phyloP scores from a whole-genome alignment of 2,888 invertebrate genomes.

The Morpho achilles region DNA sequence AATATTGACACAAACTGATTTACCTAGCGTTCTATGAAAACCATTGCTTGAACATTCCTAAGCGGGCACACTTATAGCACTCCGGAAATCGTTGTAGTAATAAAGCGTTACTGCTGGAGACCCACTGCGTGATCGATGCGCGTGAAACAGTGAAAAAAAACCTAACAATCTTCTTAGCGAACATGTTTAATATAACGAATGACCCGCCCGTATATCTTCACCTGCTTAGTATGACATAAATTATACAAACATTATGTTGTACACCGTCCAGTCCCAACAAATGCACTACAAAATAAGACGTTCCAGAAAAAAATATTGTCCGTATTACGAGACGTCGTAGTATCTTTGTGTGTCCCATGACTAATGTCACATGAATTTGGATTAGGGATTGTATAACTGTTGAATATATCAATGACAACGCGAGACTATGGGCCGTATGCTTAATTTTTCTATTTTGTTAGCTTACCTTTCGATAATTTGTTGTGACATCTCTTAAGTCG shows the following conservation, averaged over 20 bases:
- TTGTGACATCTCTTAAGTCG: background rate
- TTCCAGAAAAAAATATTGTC: slow-evolving; percentile 69
- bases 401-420: slow-evolving; percentile 24
- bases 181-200: slow-evolving; percentile 78
- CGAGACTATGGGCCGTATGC: background rate
- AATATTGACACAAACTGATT: no score
- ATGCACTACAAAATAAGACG: slow-evolving; percentile 74
- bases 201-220: slow-evolving; percentile 77
- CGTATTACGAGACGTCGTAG: slow-evolving; percentile 48
- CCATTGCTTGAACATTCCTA: background rate
- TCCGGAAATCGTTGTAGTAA: slow-evolving; percentile 74
- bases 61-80: slow-evolving; percentile 23
- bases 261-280: slow-evolving; percentile 76
- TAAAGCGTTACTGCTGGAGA: slow-evolving; percentile 69
- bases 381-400: slow-evolving; percentile 32
- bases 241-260: slow-evolving; percentile 78
- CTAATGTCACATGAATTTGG: slow-evolving; percentile 41
- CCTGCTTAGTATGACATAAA: slow-evolving; percentile 79
- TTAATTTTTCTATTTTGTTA: background rate
- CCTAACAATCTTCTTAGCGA: slow-evolving; percentile 76
- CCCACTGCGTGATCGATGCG: slow-evolving; percentile 77
- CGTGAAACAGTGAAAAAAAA: slow-evolving; percentile 67
- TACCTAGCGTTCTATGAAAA: no score
- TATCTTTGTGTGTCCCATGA: slow-evolving; percentile 49
- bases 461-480: background rate